Base-by-base conservation (phyloP, 2,113 vertebrate species). In the Semnornis frantzii region DNA sequence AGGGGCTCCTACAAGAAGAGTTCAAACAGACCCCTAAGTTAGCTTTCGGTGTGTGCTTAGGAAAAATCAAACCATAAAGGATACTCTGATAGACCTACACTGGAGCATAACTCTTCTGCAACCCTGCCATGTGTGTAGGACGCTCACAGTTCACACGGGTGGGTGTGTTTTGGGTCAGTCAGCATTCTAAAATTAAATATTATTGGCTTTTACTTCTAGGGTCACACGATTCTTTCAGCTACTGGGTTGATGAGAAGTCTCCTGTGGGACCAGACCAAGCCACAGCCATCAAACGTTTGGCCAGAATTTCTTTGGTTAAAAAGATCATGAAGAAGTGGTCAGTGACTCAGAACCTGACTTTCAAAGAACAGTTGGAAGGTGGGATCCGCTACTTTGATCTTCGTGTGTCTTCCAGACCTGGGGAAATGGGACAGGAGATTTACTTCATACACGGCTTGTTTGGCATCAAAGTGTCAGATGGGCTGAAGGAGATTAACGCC, bases 331-430 rank as follows among this genome's bases (percentile, higher is more conserved):
- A 99, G 97, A 99, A 98, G 79, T 99, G 98, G 98, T 98, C 98
- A 48, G 98, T 99, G 90, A 99, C 98, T 44, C 98, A 99, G 98
- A 99, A 99, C 64, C 96, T 99, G 94, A 99, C 98, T 8, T 99
- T 99, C 95, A 98, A 97, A 57, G 99, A 99, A 93, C 99, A 99
- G 92, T 95, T 99, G 52, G 99, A 99, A 70, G 98, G 98, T 64
- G 99, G 99, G 12, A 99, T 99, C 71, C 99, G 99, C 62, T 99
- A 99, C 96, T 99, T 99, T 64, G 99, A 99, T 94, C 98, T 99
- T 72, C 98, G 99, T n/a, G 99, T 99, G 8, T 99, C 99, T 64
- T 99, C 99, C 46, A 99, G 99, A 96, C 99, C 99, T 3, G 98
- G 98, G 6, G 98, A 99, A 70, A 42, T 89, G 2, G 98, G 98